phyloP scores from a whole-genome alignment of 2,113 vertebrate species.

The Psophia crepitans region DNA sequence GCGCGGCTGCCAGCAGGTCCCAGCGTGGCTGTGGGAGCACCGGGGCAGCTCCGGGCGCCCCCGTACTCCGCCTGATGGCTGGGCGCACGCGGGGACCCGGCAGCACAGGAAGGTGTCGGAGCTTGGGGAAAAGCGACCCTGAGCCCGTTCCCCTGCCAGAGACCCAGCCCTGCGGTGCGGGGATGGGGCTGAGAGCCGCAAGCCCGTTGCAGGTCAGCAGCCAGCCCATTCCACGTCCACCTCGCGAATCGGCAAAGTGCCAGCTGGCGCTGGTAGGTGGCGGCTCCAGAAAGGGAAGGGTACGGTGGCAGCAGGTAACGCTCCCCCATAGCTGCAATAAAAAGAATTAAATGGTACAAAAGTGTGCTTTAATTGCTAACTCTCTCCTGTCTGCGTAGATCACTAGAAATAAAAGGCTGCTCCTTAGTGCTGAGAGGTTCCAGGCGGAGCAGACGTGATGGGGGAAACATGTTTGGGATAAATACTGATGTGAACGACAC shows the following conservation, averaged over 20 bases:
- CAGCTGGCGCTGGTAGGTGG: neutral
- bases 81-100: accelerated
- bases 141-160: neutral
- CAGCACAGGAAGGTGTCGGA: neutral
- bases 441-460: constrained; percentile 31
- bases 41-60: neutral
- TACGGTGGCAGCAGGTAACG: neutral
- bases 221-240: neutral
- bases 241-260: neutral
- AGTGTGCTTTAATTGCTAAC: constrained; percentile 43
- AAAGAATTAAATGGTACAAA: constrained; percentile 46
- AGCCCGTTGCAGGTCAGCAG: accelerated
- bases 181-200: neutral
- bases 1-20: neutral
- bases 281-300: neutral
- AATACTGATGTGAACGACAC: constrained; percentile 60
- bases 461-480: constrained; percentile 62
- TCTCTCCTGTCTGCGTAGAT: constrained; percentile 42
- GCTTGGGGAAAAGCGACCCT: neutral
- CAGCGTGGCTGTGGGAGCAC: accelerated
- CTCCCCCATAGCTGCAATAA: constrained; percentile 21
- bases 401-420: constrained; percentile 38
- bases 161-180: accelerated
- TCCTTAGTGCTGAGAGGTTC: constrained; percentile 11
- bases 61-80: neutral